Conservation (phyloP, 1,140 invertebrate species). For the Eurosta solidaginis region DNA sequence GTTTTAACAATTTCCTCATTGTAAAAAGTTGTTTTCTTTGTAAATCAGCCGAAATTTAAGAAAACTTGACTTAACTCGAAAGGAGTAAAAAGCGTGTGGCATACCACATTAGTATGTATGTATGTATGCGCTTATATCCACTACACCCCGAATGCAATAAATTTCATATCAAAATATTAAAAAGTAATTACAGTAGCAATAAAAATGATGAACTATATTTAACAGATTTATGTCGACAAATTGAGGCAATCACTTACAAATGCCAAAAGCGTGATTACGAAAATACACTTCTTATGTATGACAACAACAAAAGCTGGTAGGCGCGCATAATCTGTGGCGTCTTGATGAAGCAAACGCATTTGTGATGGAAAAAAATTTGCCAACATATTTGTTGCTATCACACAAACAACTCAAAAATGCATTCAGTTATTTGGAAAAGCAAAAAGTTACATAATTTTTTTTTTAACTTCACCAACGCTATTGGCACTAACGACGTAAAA, state of each 20-base stretch:
- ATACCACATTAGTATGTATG: too few species aligned
- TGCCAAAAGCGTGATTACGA: neutral
- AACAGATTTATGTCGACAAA: neutral
- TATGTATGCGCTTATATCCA: too few species aligned
- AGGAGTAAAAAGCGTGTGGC: too few species aligned
- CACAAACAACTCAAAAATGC: neutral
- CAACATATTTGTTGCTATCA: neutral
- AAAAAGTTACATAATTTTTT: constrained; percentile 9
- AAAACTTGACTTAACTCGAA: too few species aligned
- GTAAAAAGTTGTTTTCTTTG: neutral
- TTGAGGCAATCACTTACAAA: neutral
- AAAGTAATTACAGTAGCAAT: neutral
- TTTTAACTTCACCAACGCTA: neutral
- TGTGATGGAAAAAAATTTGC: neutral
- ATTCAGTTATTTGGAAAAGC: too few species aligned
- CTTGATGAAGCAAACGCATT: neutral
- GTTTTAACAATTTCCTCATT: neutral
- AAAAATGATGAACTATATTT: neutral
- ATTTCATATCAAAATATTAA: neutral
- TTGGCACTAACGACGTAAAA: neutral
- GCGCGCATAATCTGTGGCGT: neutral
- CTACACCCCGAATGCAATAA: too few species aligned
- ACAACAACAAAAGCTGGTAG: neutral
- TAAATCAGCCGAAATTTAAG: neutral
- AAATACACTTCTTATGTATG: neutral